Percentiles rank a stretch among this genome's conserved stretches.
phyloP scores from a whole-genome alignment of 1,140 invertebrate species.

The Fopius arisanus region DNA sequence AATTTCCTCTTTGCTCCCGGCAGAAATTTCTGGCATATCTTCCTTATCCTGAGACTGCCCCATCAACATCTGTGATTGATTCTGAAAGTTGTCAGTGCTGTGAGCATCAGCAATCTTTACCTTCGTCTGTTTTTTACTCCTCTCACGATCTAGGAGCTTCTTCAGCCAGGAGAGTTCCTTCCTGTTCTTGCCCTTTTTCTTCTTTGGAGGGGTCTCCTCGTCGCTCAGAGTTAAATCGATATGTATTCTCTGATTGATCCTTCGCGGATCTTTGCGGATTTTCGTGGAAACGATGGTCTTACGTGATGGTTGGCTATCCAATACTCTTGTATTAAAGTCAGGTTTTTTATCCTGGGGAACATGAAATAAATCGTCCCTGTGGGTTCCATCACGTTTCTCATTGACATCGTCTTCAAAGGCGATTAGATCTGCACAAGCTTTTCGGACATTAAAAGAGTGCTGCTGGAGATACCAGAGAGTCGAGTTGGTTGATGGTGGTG shows the following conservation, averaged over 20 bases:
- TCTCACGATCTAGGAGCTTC: conserved; percentile 23
- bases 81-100: conserved; percentile 39
- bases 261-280: conserved; percentile 37
- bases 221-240: conserved; percentile 52
- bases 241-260: conserved; percentile 40
- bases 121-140: conserved; percentile 22
- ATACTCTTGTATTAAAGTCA: background rate
- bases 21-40: conserved; percentile 17
- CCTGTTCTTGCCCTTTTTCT: conserved; percentile 32
- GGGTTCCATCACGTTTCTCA: background rate
- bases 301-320: background rate
- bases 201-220: conserved; percentile 32
- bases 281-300: conserved; percentile 29
- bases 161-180: conserved; percentile 42
- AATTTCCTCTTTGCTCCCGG: background rate
- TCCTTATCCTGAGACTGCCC: conserved; percentile 31
- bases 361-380: background rate
- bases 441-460: conserved; percentile 43
- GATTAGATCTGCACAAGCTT: conserved; percentile 45
- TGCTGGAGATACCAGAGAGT: conserved; percentile 49
- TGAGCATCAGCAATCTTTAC: conserved; percentile 44
- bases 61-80: conserved; percentile 19
- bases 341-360: conserved; percentile 24
- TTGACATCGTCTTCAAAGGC: conserved; percentile 41
- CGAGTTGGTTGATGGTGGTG: conserved; percentile 37